Evolutionary conservation across 2,888 invertebrate species (phyloP).

Genomic region (Napeogenes sylphis): DNA sequence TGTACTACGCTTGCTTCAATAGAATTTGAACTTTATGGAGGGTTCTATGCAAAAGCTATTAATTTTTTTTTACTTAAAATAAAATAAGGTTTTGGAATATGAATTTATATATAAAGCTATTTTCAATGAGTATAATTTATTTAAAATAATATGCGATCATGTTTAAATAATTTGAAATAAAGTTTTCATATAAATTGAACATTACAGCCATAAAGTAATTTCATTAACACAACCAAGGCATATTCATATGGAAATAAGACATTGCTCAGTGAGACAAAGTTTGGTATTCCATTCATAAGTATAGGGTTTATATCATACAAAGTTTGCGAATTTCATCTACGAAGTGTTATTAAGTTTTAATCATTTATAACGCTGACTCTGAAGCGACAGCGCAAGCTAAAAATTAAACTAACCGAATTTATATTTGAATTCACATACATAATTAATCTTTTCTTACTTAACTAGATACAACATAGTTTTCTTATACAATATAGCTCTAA

Average conservation of each 20-base stretch:
- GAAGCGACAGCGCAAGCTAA: conserved; percentile 5
- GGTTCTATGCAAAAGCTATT: no score
- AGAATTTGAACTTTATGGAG: no score
- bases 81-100: no score
- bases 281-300: conserved; percentile 27
- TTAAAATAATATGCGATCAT: no score
- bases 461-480: no score
- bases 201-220: background rate
- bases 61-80: no score
- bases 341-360: conserved; percentile 30
- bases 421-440: background rate
- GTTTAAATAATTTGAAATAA: no score
- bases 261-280: conserved; percentile 14
- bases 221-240: conserved; percentile 1
- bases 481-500: no score
- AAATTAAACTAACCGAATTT: background rate
- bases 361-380: conserved; percentile 28
- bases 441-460: no score
- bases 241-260: conserved; percentile 7
- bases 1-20: no score
- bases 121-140: no score
- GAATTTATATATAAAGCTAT: no score
- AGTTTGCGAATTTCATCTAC: conserved; percentile 20
- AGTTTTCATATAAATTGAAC: background rate
- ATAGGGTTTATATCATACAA: conserved; percentile 14